phyloP scores from a whole-genome alignment of 2,888 invertebrate species.

The Pollenia amentaria region DNA sequence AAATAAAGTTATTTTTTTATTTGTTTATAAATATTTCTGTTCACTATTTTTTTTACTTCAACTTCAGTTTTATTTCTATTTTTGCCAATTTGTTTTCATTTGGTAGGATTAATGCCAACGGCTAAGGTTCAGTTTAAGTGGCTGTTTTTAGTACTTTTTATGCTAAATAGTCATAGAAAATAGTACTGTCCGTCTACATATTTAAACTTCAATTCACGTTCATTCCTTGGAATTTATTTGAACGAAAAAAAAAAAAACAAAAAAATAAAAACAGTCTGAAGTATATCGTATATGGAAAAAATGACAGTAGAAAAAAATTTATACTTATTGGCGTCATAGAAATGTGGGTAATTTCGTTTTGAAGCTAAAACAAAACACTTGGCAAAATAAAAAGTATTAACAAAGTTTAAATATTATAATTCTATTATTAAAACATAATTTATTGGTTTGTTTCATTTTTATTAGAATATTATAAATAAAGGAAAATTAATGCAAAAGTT shows the following conservation, averaged over 20 bases:
- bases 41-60: conserved; percentile 6
- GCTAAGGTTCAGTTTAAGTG: neutral
- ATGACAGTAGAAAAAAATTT: neutral
- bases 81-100: conserved; percentile 36
- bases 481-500: too few relatives aligned
- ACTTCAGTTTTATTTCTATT: neutral
- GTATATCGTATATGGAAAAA: neutral
- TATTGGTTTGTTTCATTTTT: neutral
- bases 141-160: conserved; percentile 13
- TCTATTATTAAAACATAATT: conserved; percentile 7
- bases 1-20: conserved; percentile 12
- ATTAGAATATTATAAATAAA: too few relatives aligned
- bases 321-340: conserved; percentile 28
- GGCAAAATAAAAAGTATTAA: neutral
- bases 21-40: conserved; percentile 15
- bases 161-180: conserved; percentile 29
- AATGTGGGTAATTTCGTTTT: neutral
- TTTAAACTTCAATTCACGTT: conserved; percentile 66
- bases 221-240: conserved; percentile 52
- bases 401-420: neutral
- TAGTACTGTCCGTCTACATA: conserved; percentile 2
- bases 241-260: conserved; percentile 15
- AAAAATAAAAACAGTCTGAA: neutral
- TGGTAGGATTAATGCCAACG: neutral
- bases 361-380: conserved; percentile 12